A percentile compares a stretch with the other conserved stretches of the same genome.
phyloP scores from a whole-genome alignment of 2,888 invertebrate species.

The Nysson spinosus region DNA sequence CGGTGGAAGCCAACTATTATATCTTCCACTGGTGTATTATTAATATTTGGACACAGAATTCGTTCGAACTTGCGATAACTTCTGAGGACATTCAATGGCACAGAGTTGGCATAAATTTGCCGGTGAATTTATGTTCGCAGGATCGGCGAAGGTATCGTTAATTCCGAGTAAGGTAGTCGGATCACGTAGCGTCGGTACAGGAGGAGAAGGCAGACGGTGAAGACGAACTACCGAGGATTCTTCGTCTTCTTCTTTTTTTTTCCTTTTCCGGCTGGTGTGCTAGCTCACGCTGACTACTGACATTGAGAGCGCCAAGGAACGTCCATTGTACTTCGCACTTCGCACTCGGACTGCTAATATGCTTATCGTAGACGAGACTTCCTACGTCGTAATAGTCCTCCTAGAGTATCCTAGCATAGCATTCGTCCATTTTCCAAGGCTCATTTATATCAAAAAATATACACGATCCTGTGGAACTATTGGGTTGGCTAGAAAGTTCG shows the following conservation, averaged over 20 bases:
- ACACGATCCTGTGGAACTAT: too few relatives aligned
- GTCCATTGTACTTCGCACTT: conserved; percentile 53
- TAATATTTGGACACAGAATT: neutral
- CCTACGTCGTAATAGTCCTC: conserved; percentile 19
- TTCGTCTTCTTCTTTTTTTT: conserved; percentile 33
- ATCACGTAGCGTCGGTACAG: conserved; percentile 51
- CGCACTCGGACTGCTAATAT: conserved; percentile 59
- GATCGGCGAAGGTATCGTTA: conserved; percentile 27
- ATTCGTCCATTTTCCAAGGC: too few relatives aligned
- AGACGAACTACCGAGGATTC: conserved; percentile 49
- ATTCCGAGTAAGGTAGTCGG: conserved; percentile 43
- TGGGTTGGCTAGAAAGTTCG: too few relatives aligned
- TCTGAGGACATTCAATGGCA: neutral
- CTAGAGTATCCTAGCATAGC: neutral
- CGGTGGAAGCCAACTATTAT: neutral
- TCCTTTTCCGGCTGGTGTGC: conserved; percentile 52
- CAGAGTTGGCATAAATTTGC: conserved; percentile 31
- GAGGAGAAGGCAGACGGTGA: conserved; percentile 11
- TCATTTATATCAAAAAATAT: too few relatives aligned
- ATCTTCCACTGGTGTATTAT: neutral
- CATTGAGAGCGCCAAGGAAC: conserved; percentile 60
- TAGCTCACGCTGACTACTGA: conserved; percentile 49
- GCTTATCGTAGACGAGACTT: conserved; percentile 15
- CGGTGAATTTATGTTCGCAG: conserved; percentile 35
- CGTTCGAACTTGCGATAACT: conserved; percentile 1